A percentile compares a stretch with the other conserved stretches of the same genome.
Conservation (phyloP, 2,797 vertebrate species). For the Sebastiscus albofasciatus region DNA sequence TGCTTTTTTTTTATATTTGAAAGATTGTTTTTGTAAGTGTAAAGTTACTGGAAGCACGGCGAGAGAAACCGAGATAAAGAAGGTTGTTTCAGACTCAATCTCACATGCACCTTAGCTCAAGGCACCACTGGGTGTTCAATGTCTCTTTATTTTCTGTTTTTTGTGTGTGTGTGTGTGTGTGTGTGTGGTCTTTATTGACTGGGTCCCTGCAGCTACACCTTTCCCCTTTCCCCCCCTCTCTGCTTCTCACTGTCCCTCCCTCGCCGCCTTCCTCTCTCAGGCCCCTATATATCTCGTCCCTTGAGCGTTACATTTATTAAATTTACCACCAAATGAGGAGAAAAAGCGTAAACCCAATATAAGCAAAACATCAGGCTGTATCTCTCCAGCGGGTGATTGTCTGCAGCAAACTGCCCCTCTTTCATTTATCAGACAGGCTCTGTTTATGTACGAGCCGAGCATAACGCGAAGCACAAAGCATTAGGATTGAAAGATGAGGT, state of each 20-base stretch:
- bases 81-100: conserved; percentile 22
- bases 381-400: conserved; percentile 31
- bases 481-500: conserved; percentile 46
- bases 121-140: conserved; percentile 36
- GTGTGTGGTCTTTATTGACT: conserved; percentile 18
- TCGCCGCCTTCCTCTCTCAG: conserved; percentile 4
- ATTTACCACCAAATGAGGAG: conserved; percentile 27
- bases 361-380: conserved; percentile 18
- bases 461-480: conserved; percentile 24
- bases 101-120: conserved; percentile 57
- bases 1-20: not conserved
- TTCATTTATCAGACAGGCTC: conserved; percentile 50
- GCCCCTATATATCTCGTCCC: conserved; percentile 37
- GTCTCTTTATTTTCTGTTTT: conserved; percentile 27
- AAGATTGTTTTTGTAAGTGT: conserved; percentile 2
- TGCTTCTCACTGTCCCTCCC: not conserved
- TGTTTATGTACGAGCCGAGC: conserved; percentile 43
- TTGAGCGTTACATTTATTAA: conserved; percentile 52
- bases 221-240: not conserved
- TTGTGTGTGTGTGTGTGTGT: not conserved
- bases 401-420: conserved; percentile 16
- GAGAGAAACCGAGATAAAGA: conserved; percentile 9
- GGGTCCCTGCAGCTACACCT: conserved; percentile 14
- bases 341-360: conserved; percentile 5
- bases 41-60: conserved; percentile 24